Evolutionary conservation across 1,140 invertebrate species (phyloP).

Genomic region (Scaptomyza graminum): DNA sequence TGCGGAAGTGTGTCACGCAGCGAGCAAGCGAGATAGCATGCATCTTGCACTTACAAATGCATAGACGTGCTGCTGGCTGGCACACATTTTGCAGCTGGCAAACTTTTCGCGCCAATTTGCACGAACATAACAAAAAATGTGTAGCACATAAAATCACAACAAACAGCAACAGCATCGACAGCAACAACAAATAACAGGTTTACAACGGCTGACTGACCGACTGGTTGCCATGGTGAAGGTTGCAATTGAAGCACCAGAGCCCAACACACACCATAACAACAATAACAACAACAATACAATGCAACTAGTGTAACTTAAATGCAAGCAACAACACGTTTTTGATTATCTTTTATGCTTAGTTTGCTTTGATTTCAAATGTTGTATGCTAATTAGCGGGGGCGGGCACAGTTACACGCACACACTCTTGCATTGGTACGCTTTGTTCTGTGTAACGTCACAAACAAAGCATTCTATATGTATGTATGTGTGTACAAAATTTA

Average conservation of each 20-base stretch:
- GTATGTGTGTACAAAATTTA: conserved; percentile 24
- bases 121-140: conserved; percentile 62
- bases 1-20: conserved; percentile 62
- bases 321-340: conserved; percentile 59
- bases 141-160: conserved; percentile 62
- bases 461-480: conserved; percentile 45
- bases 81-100: conserved; percentile 76
- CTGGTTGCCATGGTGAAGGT: conserved; percentile 78
- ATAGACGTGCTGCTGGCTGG: conserved; percentile 51
- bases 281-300: conserved; percentile 32
- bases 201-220: conserved; percentile 69
- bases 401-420: conserved; percentile 35
- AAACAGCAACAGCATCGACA: conserved; percentile 48
- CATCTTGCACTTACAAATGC: conserved; percentile 19
- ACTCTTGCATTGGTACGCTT: conserved; percentile 52
- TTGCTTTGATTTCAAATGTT: conserved; percentile 27
- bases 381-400: conserved; percentile 68
- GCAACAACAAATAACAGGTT: conserved; percentile 65
- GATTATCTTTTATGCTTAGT: conserved; percentile 6
- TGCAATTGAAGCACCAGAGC: conserved; percentile 39
- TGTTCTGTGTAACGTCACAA: conserved; percentile 52
- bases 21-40: conserved; percentile 30
- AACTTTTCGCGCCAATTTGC: conserved; percentile 77
- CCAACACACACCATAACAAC: conserved; percentile 17
- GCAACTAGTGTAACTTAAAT: conserved; percentile 49